Evolutionary conservation across 2,888 invertebrate genomes (phyloP), one percentile per base, ranked within the genome.

Genomic region (Clusia tigrina): DNA sequence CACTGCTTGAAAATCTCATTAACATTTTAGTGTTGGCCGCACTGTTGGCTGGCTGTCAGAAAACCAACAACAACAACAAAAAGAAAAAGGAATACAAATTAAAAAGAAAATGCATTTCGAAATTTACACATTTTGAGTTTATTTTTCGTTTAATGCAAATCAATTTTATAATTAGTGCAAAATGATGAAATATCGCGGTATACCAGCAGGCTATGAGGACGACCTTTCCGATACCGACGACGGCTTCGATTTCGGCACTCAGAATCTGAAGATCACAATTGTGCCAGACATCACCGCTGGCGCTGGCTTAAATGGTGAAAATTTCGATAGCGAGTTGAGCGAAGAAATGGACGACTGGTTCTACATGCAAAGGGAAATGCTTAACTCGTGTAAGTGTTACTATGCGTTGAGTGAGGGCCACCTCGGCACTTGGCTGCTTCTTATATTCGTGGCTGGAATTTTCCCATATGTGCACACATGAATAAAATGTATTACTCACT

Each of bases 121-220:
- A n/a, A n/a, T n/a, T n/a, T n/a, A n/a, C n/a, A n/a, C n/a, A n/a
- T n/a, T 12, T 32, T 32, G 32, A 32, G 32, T 32, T 32, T 9
- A 32, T 32, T 32, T 32, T 32, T n/a, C n/a, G n/a, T n/a, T n/a
- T n/a, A n/a, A n/a, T n/a, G n/a, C n/a, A n/a, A n/a, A n/a, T n/a
- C 32, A 32, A 32, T 9, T 9, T 32, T 32, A 5, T 12, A 32
- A 32, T 9, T 32, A 32, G n/a, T 6, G n/a, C 12, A 48, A 60
- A 46, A 57, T 15, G 37, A 68, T 58, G 65, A 65, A 64, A 55
- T 61, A 46, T 42, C 56, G 55, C 58, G 56, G 60, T 25, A 63
- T 81, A 58, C 83, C 82, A 64, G 82, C 78, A 61, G 83, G 83
- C 62, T 77, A 72, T 64, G 83, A 83, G 63, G 77, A 78, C 22